Percentiles rank a stretch among this genome's conserved stretches.
phyloP scores from a whole-genome alignment of 2,113 vertebrate genomes.

The Sarotherodon lohbergeri region DNA sequence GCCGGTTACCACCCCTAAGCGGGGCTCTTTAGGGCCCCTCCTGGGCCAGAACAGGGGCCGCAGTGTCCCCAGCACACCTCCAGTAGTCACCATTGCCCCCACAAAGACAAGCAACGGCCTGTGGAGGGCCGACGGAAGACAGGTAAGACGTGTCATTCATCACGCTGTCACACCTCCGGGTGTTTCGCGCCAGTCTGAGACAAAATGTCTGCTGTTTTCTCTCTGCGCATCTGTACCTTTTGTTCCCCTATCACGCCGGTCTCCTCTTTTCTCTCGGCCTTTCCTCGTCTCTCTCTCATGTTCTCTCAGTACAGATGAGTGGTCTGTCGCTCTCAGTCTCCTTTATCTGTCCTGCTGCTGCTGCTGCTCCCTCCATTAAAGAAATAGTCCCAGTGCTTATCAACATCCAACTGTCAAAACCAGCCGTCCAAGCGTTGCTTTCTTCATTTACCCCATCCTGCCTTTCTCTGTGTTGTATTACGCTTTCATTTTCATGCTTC shows the following conservation, averaged over 20 bases:
- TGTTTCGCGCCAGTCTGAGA: not conserved
- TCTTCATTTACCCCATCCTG: not conserved
- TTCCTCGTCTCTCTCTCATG: not conserved
- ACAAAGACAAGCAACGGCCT: constrained; percentile 91
- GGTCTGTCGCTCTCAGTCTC: not conserved
- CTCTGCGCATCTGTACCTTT: not conserved
- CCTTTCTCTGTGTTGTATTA: constrained; percentile 23
- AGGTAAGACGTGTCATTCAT: constrained; percentile 69
- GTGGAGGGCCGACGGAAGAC: constrained; percentile 87
- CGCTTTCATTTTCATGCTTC: constrained; percentile 18
- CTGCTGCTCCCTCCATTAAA: constrained; percentile 30
- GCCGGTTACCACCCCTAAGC: constrained; percentile 86
- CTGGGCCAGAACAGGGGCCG: constrained; percentile 80
- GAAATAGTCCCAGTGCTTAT: constrained; percentile 35
- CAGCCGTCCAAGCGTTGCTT: constrained; percentile 8
- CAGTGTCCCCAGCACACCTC: constrained; percentile 82
- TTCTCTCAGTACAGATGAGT: constrained; percentile 6
- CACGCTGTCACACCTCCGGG: not conserved
- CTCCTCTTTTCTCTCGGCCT: not conserved
- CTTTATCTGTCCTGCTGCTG: not conserved
- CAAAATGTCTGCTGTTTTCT: not conserved
- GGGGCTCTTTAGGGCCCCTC: constrained; percentile 84
- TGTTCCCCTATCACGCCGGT: not conserved
- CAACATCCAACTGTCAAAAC: constrained; percentile 47
- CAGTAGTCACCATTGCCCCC: constrained; percentile 92